Conservation (phyloP, 92 coral and sea anemone genomes). For the Metridium senile region DNA sequence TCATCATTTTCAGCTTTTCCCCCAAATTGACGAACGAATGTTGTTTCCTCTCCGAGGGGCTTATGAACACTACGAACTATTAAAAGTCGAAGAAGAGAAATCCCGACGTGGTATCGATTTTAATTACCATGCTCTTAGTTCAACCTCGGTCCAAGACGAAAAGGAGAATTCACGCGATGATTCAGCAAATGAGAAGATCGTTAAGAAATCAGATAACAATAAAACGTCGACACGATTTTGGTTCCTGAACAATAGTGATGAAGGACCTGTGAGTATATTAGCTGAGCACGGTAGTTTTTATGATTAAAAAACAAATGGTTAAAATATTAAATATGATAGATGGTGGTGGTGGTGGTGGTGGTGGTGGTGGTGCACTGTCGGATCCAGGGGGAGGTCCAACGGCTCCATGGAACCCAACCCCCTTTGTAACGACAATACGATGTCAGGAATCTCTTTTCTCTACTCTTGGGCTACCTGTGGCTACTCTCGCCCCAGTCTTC, state of each 20-base stretch:
- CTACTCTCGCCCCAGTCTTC: too few relatives aligned
- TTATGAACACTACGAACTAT: constrained; percentile 64
- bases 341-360: too few relatives aligned
- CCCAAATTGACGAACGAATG: constrained; percentile 68
- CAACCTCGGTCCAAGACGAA: constrained; percentile 19
- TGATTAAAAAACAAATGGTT: too few relatives aligned
- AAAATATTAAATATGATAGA: too few relatives aligned
- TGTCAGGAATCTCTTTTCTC: too few relatives aligned
- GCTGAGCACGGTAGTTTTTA: too few relatives aligned
- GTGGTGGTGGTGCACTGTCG: too few relatives aligned
- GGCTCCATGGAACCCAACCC: too few relatives aligned
- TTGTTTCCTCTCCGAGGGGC: constrained; percentile 69
- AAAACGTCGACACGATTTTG: constrained; percentile 12
- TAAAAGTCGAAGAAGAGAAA: constrained; percentile 37
- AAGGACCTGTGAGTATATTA: constrained; percentile 7
- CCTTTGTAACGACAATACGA: too few relatives aligned
- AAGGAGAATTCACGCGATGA: not conserved
- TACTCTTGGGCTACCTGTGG: too few relatives aligned
- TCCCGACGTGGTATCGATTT: constrained; percentile 42
- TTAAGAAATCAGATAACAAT: constrained; percentile 11
- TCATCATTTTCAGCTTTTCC: constrained; percentile 62
- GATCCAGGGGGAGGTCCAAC: too few relatives aligned
- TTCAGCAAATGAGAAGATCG: not conserved
- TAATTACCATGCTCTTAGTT: constrained; percentile 24
- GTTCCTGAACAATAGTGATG: not conserved